Base-by-base conservation (phyloP, 2,888 invertebrate species). In the Campaea margaritaria region DNA sequence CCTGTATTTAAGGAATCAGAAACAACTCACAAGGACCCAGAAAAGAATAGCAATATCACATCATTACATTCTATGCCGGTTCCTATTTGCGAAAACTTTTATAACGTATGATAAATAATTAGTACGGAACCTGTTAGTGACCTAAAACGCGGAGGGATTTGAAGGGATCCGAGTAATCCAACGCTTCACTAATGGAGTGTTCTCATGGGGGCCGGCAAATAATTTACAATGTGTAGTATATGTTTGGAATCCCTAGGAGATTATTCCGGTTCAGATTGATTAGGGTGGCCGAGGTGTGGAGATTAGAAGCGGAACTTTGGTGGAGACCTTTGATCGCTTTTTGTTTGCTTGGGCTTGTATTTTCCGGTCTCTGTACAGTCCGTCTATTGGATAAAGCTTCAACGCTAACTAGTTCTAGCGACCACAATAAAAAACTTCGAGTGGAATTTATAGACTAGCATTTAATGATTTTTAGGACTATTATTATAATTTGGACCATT, bases 101-200 rank as follows among this genome's bases (percentile, higher is more conserved):
- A 34, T 9, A 34, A 21, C 13, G n/a, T 28, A 41, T 54, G 42
- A 38, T 28, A 56, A 44, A 39, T 50, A 57, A 57, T 58, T 42
- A 43, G 44, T 46, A 57, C 44, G 43, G 56, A 64, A 61, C 58
- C 64, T 58, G 51, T 50, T 60, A 65, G 59, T 59, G 65, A 60
- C 53, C 56, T 53, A 48, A 50, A 58, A 44, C 50, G 56, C 38
- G 11, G 13, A 11, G 48, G 45, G 63, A 56, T 62, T 60, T 58
- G 42, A 59, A 61, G 47, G 64, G 63, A 49, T 62, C 16, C 14
- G 39, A 42, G 53, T 62, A 68, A 65, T 65, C 65, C 64, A 62
- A 62, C 68, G 60, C 62, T 60, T 51, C 42, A 44, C 50, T 68
- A 68, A 68, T 67, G 66, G 61, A 68, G 64, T 63, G 55, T 58